phyloP scores from a whole-genome alignment of 2,888 invertebrate genomes.

The Acanthoscelides obtectus region DNA sequence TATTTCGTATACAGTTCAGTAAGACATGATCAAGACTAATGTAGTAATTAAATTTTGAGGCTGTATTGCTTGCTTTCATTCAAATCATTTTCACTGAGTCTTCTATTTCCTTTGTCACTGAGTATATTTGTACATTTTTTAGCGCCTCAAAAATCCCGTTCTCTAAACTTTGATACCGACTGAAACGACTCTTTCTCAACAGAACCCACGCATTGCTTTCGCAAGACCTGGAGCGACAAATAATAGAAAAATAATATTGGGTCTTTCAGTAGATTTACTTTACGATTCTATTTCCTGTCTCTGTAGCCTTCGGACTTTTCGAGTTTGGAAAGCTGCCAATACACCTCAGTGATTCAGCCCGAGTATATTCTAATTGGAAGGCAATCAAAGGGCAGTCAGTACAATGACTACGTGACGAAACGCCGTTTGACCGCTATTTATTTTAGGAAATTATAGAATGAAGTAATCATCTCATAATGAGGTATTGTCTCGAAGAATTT shows the following conservation, averaged over 20 bases:
- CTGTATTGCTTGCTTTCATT: no score
- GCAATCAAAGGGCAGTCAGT: neutral
- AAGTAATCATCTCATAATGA: neutral
- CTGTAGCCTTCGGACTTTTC: neutral
- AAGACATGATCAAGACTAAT: no score
- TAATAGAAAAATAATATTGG: neutral
- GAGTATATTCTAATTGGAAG: neutral
- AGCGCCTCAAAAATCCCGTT: no score
- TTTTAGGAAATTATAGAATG: neutral
- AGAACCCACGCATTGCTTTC: neutral
- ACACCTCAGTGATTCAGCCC: neutral
- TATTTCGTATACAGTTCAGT: no score
- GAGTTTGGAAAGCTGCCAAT: neutral
- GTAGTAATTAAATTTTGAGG: no score
- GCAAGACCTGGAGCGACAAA: neutral
- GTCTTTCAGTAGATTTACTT: neutral
- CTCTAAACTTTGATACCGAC: no score
- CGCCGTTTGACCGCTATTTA: neutral
- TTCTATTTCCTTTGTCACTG: no score
- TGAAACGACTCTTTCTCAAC: neutral
- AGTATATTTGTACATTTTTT: no score
- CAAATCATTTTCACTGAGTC: no score
- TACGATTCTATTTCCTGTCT: neutral
- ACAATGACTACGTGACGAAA: neutral
- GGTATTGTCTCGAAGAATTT: neutral